Evolutionary conservation across 53 echinoderm and acorn worm genomes (phyloP).

Genomic region (Echinarachnius parma): DNA sequence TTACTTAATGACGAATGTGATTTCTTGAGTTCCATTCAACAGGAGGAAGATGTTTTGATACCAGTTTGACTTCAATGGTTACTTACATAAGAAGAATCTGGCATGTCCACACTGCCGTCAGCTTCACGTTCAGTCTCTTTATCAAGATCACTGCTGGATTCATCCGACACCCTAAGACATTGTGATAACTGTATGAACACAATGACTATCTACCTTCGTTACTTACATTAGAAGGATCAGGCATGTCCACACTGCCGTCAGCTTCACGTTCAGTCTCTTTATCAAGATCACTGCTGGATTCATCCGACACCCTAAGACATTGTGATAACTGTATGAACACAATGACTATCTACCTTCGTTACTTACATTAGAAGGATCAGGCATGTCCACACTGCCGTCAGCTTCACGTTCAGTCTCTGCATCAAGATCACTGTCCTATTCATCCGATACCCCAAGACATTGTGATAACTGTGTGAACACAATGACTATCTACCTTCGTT

Average conservation of each 20-base stretch:
- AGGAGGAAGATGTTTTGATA: too few relatives aligned
- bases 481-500: too few relatives aligned
- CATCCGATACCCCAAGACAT: too few relatives aligned
- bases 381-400: too few relatives aligned
- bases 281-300: slow-evolving; percentile 62
- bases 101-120: slow-evolving; percentile 16
- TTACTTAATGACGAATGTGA: too few relatives aligned
- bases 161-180: slow-evolving; percentile 61
- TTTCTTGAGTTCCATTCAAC: too few relatives aligned
- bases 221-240: slow-evolving; percentile 56
- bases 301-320: slow-evolving; percentile 61
- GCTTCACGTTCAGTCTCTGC: too few relatives aligned
- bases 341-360: too few relatives aligned
- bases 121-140: slow-evolving; percentile 13
- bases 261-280: slow-evolving; percentile 35
- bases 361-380: too few relatives aligned
- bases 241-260: slow-evolving; percentile 30
- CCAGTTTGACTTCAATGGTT: neutral
- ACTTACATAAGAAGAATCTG: slow-evolving; percentile 45
- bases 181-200: slow-evolving; percentile 8
- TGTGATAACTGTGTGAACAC: neutral
- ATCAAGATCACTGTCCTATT: too few relatives aligned
- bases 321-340: slow-evolving; percentile 10
- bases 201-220: neutral
- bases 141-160: slow-evolving; percentile 57